These are phyloP conservation scores for Rhombomys opimus DNA, from an alignment of 2,113 vertebrate species.

Conservation along the genomic window DNA sequence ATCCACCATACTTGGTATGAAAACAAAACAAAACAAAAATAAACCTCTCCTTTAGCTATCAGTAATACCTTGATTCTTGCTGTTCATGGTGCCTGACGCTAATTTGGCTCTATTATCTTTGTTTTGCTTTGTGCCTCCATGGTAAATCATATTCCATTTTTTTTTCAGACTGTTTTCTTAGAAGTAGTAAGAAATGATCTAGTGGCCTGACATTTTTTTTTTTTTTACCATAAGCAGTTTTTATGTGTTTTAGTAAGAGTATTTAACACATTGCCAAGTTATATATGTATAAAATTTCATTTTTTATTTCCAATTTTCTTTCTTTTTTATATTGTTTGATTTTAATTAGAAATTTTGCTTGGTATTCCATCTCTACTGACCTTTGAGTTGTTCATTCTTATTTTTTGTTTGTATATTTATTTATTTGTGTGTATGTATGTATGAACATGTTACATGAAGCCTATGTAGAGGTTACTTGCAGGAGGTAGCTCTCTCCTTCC, in stretches of 20 bases:
- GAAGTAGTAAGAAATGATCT: too few relatives aligned
- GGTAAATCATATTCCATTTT: too few relatives aligned
- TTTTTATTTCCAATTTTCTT: not conserved
- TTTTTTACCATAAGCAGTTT: too few relatives aligned
- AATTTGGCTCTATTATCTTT: too few relatives aligned
- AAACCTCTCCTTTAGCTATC: too few relatives aligned
- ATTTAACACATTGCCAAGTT: not conserved
- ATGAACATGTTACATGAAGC: not conserved
- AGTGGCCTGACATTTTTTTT: too few relatives aligned
- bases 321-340: conserved; percentile 6
- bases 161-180: too few relatives aligned
- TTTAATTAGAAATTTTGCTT: not conserved
- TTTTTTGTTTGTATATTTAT: not conserved
- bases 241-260: not conserved
- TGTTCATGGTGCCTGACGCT: too few relatives aligned
- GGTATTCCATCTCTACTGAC: not conserved
- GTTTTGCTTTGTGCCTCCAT: too few relatives aligned
- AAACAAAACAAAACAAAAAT: too few relatives aligned
- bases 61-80: too few relatives aligned
- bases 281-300: not conserved
- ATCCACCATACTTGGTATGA: too few relatives aligned
- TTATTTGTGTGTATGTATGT: not conserved
- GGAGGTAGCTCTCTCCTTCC: not conserved
- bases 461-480: not conserved
- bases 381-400: not conserved